Base-by-base conservation (phyloP, 1,140 invertebrate genomes). In the Drosophila erecta region DNA sequence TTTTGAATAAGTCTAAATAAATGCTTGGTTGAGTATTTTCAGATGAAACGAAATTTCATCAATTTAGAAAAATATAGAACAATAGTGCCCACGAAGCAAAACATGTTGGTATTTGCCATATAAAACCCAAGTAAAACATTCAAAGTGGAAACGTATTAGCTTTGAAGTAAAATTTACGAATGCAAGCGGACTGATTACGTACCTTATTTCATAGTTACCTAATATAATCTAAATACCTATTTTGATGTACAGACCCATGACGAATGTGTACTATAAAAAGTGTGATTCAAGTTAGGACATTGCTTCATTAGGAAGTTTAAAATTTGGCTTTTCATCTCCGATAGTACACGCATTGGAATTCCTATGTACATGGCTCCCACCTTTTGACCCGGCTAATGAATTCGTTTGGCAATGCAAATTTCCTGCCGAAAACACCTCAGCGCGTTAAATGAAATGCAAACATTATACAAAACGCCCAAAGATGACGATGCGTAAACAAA, bases 381-480 rank as follows among this genome's bases (percentile, higher is more conserved):
- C 62, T 55, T 20, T 44, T 14, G 37, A 8, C 17, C 10, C 17
- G 44, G 49, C 62, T 76, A 87, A 87, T 87, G 65, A 87, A 83
- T 89, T 83, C 86, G 78, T 89, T 49, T 87, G 86, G 75, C 79
- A 87, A 76, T 87, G 71, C 84, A 87, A 87, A 87, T 87, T 65
- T 71, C 44, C 54, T 54, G 33, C 47, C 61, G 11, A 56, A 56
- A 78, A 78, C 83, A 87, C 75, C 83, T 83, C 61, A 40, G 55
- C 72, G 62, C 81, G 78, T 79, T 70, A 86, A 75, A 87, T 87
- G 69, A 72, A 86, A 86, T 76, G 83, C 79, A 89, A 87, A 89
- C 79, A 89, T 37, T 70, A 56, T 56, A 69, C 64, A 70, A 69
- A 85, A 87, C 64, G 75, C 54, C 56, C 30, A 56, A 54, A 76